Base-by-base conservation (phyloP, 53 echinoderm and acorn worm species). In the Luidia sarsii region DNA sequence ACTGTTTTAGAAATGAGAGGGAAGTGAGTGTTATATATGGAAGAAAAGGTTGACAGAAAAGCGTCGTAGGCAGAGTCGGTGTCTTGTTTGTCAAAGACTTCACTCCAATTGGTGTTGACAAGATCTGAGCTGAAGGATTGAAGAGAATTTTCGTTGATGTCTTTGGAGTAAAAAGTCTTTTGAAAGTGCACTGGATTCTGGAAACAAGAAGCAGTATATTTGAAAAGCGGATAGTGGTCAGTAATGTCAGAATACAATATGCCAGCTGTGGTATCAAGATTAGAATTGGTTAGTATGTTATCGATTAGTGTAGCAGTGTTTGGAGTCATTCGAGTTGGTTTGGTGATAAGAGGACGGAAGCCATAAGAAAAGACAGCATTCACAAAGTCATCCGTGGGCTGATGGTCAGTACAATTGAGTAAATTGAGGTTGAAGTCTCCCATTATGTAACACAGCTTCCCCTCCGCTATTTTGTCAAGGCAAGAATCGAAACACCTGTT, bases 331-430 rank as follows among this genome's bases (percentile, higher is more conserved):
- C 65, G 65, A 0, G 39, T 36, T 6, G 39, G 65, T 32, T 39
- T 18, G 39, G 28, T 32, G 11, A 65, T 65, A 9, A 65, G 33
- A 18, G 65, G 39, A 19, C 65, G 65, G 22, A 65, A 65, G 3
- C 65, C 65, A 37, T 65, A 71, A 18, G 52, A 31, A 24, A 14
- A 71, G 25, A 33, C 46, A 6, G 36, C 53, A 30, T 52, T 71
- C 32, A 71, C 52, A 31, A 71, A 71, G 33, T 71, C 54, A 27
- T 71, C 71, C 23, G 71, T 71, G 31, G 71, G 71, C 37, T 35
- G 71, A 52, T 71, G 71, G n/a, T 35, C 51, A 52, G 52, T 34
- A 50, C 67, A 67, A 7, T 53, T 71, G 2, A 33, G 6, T 2
- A 71, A 3, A 33, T 71, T 36, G 1, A 71, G 36, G 37, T 71